phyloP scores from a whole-genome alignment of 2,113 vertebrate genomes.

The Seriola aureovittata region DNA sequence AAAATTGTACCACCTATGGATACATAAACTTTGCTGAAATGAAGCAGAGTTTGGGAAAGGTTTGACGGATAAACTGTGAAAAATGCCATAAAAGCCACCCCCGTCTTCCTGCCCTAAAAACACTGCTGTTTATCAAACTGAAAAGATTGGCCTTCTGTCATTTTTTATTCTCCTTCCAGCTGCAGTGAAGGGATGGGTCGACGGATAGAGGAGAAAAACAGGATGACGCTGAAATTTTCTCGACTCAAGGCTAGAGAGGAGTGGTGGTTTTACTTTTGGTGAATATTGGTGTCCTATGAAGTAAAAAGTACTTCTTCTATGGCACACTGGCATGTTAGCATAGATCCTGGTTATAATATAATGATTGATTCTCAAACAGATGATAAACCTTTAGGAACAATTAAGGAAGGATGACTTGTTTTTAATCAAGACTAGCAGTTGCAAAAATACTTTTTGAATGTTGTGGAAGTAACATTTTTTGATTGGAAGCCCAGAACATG shows the following conservation, averaged over 20 bases:
- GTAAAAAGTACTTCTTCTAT: not conserved
- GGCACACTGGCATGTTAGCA: not conserved
- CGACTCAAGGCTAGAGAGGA: not conserved
- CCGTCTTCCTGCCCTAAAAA: slow-evolving; percentile 7
- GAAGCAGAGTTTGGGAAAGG: slow-evolving; percentile 9
- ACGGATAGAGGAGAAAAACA: slow-evolving; percentile 14
- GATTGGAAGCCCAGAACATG: not conserved
- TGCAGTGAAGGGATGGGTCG: slow-evolving; percentile 24
- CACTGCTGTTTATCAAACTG: slow-evolving; percentile 47
- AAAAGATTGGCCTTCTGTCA: slow-evolving; percentile 46
- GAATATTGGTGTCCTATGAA: not conserved
- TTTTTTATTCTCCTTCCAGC: slow-evolving; percentile 28
- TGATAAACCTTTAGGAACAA: not conserved
- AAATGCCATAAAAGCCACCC: slow-evolving; percentile 15
- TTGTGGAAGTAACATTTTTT: not conserved
- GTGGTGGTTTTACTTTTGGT: slow-evolving; percentile 15
- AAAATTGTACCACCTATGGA: slow-evolving; percentile 37
- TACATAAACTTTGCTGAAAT: slow-evolving; percentile 20
- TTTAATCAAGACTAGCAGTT: not conserved
- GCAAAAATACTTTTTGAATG: too few species aligned
- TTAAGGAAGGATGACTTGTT: not conserved
- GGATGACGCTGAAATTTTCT: slow-evolving; percentile 13
- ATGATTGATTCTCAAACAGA: not conserved
- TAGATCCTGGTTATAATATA: not conserved
- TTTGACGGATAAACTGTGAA: slow-evolving; percentile 34